A percentile compares a stretch with the other conserved stretches of the same genome.
phyloP scores from a whole-genome alignment of 2,888 invertebrate genomes.

The Troilus luridus region DNA sequence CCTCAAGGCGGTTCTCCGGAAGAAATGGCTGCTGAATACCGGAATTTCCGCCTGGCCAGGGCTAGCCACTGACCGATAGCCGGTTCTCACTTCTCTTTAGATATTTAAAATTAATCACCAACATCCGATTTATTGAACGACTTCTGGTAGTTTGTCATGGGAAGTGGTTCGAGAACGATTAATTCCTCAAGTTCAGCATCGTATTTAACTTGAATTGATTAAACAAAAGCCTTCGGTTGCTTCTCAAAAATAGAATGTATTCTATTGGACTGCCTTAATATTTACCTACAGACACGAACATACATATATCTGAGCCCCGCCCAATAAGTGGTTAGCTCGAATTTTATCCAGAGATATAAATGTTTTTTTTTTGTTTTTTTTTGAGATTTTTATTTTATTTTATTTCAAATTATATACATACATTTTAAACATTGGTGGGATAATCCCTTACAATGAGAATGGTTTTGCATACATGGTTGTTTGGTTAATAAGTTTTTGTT shows the following conservation, averaged over 20 bases:
- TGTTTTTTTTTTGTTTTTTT: no score
- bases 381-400: no score
- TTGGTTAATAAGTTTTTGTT: no score
- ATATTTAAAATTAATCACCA: slow-evolving; percentile 16
- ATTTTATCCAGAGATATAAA: no score
- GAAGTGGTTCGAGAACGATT: neutral
- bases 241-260: neutral
- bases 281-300: neutral
- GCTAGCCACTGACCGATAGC: slow-evolving; percentile 10
- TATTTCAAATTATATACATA: no score
- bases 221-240: neutral
- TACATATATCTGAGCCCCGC: no score
- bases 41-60: slow-evolving; percentile 22
- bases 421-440: no score
- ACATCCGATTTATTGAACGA: neutral
- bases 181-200: neutral
- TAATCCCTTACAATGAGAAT: no score
- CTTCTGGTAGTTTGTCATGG: neutral
- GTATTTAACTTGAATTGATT: neutral
- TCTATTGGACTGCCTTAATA: neutral
- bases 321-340: no score
- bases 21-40: neutral
- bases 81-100: neutral
- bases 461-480: no score
- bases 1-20: neutral